Evolutionary conservation across 2,113 vertebrate genomes (phyloP).

Genomic region (Zingel zingel): DNA sequence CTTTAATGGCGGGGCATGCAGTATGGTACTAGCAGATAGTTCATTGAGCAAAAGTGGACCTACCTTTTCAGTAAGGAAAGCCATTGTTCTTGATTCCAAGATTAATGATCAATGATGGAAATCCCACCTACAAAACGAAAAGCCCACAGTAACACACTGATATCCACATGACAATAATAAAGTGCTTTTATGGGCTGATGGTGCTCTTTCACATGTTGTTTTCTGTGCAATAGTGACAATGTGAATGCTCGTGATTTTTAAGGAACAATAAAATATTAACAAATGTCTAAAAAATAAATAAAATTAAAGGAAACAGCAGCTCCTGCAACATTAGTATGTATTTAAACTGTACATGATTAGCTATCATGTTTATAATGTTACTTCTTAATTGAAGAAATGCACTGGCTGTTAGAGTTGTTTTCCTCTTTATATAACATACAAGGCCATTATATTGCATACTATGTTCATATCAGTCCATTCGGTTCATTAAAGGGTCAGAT

Average conservation of each 20-base stretch:
- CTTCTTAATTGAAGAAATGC: neutral
- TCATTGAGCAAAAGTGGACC: neutral
- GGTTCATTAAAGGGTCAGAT: neutral
- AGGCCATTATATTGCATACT: neutral
- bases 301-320: neutral
- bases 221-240: neutral
- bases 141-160: conserved; percentile 20
- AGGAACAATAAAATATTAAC: neutral
- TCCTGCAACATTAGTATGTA: neutral
- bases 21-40: neutral
- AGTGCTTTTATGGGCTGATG: neutral
- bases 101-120: conserved; percentile 40
- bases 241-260: neutral
- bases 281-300: neutral
- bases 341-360: neutral
- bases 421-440: neutral
- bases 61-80: conserved; percentile 70
- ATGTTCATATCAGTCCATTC: neutral
- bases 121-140: conserved; percentile 44
- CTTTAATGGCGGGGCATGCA: too few species aligned
- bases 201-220: neutral
- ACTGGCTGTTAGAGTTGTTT: neutral
- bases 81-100: conserved; percentile 69
- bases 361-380: neutral
- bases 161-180: neutral